Percentiles rank a stretch among this genome's conserved stretches.
These are phyloP conservation scores for Germaria angustata DNA, from an alignment of 2,888 invertebrate species.

Conservation along the genomic window DNA sequence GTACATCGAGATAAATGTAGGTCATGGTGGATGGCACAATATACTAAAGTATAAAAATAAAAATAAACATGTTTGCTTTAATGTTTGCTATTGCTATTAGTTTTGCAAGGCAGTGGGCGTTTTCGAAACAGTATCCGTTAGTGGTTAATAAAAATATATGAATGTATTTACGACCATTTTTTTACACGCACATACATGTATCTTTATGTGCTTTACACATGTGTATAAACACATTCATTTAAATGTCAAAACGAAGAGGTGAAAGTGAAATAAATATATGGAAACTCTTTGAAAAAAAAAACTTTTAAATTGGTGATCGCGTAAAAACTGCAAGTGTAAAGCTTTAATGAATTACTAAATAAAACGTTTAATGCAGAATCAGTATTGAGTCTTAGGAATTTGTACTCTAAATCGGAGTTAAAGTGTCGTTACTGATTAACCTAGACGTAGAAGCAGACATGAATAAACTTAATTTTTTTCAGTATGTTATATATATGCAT, in stretches of 20 bases:
- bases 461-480: too few species aligned
- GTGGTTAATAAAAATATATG: slow-evolving; percentile 58
- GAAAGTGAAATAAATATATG: slow-evolving; percentile 48
- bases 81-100: slow-evolving; percentile 59
- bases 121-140: slow-evolving; percentile 41
- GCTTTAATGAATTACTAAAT: too few species aligned
- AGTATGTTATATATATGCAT: too few species aligned
- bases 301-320: too few species aligned
- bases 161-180: slow-evolving; percentile 31
- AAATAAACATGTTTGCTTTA: slow-evolving; percentile 33
- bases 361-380: too few species aligned
- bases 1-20: slow-evolving; percentile 70
- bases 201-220: background rate
- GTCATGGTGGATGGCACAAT: slow-evolving; percentile 69
- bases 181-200: slow-evolving; percentile 55
- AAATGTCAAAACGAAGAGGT: slow-evolving; percentile 51
- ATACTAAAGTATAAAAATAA: slow-evolving; percentile 13
- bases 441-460: too few species aligned
- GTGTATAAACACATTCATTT: background rate
- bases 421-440: too few species aligned
- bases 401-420: too few species aligned
- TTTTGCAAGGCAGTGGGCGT: slow-evolving; percentile 44
- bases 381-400: too few species aligned
- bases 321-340: too few species aligned
- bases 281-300: too few species aligned